Evolutionary conservation across 2,888 invertebrate genomes (phyloP).

Genomic region (Flabesymbios commensalis): DNA sequence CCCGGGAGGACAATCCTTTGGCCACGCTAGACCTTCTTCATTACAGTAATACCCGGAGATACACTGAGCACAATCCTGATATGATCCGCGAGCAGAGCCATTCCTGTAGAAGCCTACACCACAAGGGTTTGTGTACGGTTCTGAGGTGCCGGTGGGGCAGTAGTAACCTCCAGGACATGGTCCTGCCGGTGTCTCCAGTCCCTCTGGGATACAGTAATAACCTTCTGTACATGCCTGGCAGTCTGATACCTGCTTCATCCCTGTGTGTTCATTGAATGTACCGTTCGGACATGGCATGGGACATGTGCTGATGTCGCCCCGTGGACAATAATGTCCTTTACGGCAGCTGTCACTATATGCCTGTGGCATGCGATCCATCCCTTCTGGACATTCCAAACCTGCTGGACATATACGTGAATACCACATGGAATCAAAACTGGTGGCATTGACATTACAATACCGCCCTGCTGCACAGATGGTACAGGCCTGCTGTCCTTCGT

Average conservation of each 20-base stretch:
- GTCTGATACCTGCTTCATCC: conserved; percentile 45
- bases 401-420: conserved; percentile 38
- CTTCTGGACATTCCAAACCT: conserved; percentile 53
- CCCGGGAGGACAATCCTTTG: conserved; percentile 54
- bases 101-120: conserved; percentile 57
- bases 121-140: conserved; percentile 46
- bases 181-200: conserved; percentile 45
- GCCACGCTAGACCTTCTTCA: conserved; percentile 47
- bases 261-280: conserved; percentile 48
- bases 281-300: conserved; percentile 57
- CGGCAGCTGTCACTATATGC: conserved; percentile 45
- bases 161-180: conserved; percentile 57
- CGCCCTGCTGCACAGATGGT: conserved; percentile 47
- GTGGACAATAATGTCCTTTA: conserved; percentile 54
- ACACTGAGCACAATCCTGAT: conserved; percentile 57
- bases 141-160: conserved; percentile 54
- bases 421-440: conserved; percentile 40
- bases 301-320: conserved; percentile 52
- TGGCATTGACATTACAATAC: conserved; percentile 53
- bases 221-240: conserved; percentile 56
- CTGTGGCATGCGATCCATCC: conserved; percentile 49
- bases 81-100: conserved; percentile 53
- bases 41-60: conserved; percentile 57
- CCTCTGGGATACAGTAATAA: conserved; percentile 49
- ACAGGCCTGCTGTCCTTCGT: conserved; percentile 45